These are phyloP conservation scores for Nycticebus coucang DNA, from an alignment of 2,113 vertebrate genomes.

Conservation along the genomic window DNA sequence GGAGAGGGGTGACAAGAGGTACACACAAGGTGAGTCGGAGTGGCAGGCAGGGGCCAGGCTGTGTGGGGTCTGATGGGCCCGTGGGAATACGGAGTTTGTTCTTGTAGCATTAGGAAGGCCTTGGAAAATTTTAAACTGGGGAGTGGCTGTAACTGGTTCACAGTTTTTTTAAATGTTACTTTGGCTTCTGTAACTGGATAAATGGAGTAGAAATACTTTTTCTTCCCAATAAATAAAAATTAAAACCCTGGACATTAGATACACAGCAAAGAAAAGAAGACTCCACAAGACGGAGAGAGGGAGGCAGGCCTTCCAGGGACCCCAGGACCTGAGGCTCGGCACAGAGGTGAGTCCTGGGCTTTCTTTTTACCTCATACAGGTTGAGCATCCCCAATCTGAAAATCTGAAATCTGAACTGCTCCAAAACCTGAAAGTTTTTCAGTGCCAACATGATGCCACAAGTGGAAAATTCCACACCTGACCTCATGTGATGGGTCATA, in stretches of 20 bases:
- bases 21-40: neutral
- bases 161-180: neutral
- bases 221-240: neutral
- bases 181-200: conserved; percentile 7
- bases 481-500: neutral
- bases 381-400: neutral
- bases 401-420: neutral
- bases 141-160: neutral
- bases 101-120: neutral
- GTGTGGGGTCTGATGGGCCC: neutral
- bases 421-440: neutral
- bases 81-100: neutral
- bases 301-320: neutral
- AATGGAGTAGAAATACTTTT: neutral
- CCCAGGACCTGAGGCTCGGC: neutral
- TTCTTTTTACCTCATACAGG: neutral
- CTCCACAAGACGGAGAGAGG: neutral
- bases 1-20: neutral
- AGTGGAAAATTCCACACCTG: neutral
- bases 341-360: neutral
- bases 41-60: neutral
- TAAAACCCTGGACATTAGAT: neutral
- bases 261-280: neutral
- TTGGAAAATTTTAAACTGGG: neutral
- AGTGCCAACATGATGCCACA: neutral